Conservation (phyloP, 2,888 invertebrate genomes). For the Macrophya annulata region DNA sequence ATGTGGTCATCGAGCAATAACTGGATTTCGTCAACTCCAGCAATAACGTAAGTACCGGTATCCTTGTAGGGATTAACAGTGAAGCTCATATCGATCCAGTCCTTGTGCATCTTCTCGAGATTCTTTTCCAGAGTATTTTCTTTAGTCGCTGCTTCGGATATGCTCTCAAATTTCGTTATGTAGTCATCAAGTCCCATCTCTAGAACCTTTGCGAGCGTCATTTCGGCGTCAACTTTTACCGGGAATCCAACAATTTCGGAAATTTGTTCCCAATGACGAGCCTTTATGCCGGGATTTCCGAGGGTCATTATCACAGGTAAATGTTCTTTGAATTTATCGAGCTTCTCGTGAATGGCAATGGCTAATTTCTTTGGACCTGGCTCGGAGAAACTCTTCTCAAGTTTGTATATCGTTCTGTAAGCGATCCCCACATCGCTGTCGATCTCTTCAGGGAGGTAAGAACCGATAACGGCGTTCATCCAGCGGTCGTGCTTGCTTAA, state of each 20-base stretch:
- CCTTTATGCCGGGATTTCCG: constrained; percentile 96
- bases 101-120: constrained; percentile 93
- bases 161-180: constrained; percentile 92
- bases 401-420: constrained; percentile 87
- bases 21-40: constrained; percentile 96
- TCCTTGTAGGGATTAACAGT: constrained; percentile 90
- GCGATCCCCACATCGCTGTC: constrained; percentile 88
- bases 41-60: constrained; percentile 94
- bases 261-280: constrained; percentile 95
- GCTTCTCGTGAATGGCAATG: constrained; percentile 84
- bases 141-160: constrained; percentile 97
- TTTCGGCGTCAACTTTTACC: constrained; percentile 90
- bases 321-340: constrained; percentile 92
- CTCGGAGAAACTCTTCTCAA: constrained; percentile 93
- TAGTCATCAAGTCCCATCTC: constrained; percentile 94
- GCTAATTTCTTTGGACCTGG: constrained; percentile 90
- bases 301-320: constrained; percentile 95
- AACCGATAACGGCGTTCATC: constrained; percentile 90
- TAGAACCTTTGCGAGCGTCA: constrained; percentile 91
- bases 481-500: constrained; percentile 91
- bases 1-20: constrained; percentile 96
- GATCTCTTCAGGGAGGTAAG: constrained; percentile 94
- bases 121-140: constrained; percentile 95
- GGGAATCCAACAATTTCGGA: constrained; percentile 96
- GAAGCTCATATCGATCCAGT: constrained; percentile 93